phyloP scores from a whole-genome alignment of 2,888 invertebrate genomes.

The Tetranychus truncatus region DNA sequence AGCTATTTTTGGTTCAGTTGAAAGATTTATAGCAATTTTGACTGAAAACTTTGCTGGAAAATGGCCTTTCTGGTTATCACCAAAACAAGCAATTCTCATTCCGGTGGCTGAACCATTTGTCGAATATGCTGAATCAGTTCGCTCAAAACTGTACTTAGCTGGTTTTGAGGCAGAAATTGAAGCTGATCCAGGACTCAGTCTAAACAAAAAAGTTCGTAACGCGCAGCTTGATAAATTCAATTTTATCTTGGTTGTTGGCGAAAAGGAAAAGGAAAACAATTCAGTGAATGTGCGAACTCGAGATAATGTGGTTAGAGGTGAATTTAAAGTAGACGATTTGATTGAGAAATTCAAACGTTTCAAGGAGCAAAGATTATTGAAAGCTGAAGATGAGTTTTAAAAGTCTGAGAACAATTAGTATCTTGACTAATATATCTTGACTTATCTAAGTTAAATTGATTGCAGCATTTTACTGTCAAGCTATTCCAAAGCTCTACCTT shows the following conservation, averaged over 20 bases:
- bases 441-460: no score
- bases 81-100: conserved; percentile 75
- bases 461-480: no score
- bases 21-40: conserved; percentile 91
- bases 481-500: no score
- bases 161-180: conserved; percentile 86
- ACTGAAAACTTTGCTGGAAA: conserved; percentile 93
- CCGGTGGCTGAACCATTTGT: conserved; percentile 74
- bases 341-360: conserved; percentile 57
- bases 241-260: conserved; percentile 93
- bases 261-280: conserved; percentile 64
- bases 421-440: no score
- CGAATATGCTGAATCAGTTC: conserved; percentile 54
- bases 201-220: conserved; percentile 96
- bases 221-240: conserved; percentile 95
- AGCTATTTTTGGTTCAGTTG: conserved; percentile 89
- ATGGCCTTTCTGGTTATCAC: conserved; percentile 99
- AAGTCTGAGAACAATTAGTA: no score
- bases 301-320: conserved; percentile 91
- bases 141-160: conserved; percentile 51
- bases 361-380: conserved; percentile 41
- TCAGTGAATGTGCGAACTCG: conserved; percentile 94
- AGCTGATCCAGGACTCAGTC: conserved; percentile 73
- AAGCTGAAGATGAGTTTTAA: conserved; percentile 34
- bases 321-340: conserved; percentile 60